These are phyloP conservation scores for Dunckerocampus dactyliophorus DNA, from an alignment of 2,113 vertebrate genomes.

Conservation along the genomic window DNA sequence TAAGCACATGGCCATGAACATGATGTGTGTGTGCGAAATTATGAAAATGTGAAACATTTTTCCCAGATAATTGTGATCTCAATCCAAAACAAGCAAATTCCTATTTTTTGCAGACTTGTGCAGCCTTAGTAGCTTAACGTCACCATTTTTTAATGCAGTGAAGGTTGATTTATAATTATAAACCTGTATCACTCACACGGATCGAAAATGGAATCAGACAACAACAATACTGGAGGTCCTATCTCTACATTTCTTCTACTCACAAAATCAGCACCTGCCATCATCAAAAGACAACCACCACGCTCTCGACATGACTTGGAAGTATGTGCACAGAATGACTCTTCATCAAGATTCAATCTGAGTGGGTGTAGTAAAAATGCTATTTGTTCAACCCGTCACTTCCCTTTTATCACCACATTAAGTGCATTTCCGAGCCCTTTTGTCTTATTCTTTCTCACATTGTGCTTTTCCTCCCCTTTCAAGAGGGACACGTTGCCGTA, in stretches of 20 bases:
- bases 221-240: neutral
- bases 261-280: neutral
- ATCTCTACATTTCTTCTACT: neutral
- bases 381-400: neutral
- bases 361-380: neutral
- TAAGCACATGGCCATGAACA: no score
- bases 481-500: slow-evolving; percentile 21
- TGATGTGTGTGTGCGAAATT: no score
- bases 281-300: neutral
- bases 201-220: neutral
- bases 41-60: no score
- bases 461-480: neutral
- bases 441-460: slow-evolving; percentile 1
- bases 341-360: neutral
- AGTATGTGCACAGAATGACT: neutral
- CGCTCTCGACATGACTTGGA: neutral
- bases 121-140: no score
- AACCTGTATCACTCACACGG: no score
- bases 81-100: no score
- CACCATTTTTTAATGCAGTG: no score
- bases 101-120: no score
- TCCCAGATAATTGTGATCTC: no score
- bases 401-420: neutral
- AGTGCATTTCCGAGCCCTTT: slow-evolving; percentile 21
- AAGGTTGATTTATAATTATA: no score